These are phyloP conservation scores for Enteromius treurensis DNA, from an alignment of 2,797 vertebrate species.

Conservation along the genomic window DNA sequence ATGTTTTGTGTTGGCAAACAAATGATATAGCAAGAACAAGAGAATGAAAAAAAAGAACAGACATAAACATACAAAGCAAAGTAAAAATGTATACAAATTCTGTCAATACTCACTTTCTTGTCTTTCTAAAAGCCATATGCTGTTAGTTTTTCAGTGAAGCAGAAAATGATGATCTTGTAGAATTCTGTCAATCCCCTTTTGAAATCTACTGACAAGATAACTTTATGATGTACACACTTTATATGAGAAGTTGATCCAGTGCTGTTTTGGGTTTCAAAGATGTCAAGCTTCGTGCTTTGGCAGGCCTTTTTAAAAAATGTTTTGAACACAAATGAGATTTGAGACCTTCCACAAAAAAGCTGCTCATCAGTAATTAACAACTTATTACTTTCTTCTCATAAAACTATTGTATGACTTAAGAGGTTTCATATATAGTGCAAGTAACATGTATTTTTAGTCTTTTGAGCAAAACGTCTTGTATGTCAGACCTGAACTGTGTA, in stretches of 20 bases:
- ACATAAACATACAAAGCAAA: background rate
- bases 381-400: background rate
- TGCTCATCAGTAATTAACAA: background rate
- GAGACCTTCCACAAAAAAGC: background rate
- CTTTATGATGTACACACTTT: background rate
- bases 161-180: background rate
- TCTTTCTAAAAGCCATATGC: background rate
- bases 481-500: background rate
- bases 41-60: background rate
- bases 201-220: background rate
- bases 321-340: slow-evolving; percentile 3
- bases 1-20: slow-evolving; percentile 10
- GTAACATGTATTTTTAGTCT: background rate
- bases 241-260: background rate
- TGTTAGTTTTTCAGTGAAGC: background rate
- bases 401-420: background rate
- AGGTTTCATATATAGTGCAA: background rate
- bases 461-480: background rate
- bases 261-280: background rate
- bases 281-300: background rate
- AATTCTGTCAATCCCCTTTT: background rate
- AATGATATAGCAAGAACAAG: background rate
- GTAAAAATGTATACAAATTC: background rate
- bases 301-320: background rate
- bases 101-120: background rate